phyloP scores from a whole-genome alignment of 2,888 invertebrate species.

The Lithophane leautieri region DNA sequence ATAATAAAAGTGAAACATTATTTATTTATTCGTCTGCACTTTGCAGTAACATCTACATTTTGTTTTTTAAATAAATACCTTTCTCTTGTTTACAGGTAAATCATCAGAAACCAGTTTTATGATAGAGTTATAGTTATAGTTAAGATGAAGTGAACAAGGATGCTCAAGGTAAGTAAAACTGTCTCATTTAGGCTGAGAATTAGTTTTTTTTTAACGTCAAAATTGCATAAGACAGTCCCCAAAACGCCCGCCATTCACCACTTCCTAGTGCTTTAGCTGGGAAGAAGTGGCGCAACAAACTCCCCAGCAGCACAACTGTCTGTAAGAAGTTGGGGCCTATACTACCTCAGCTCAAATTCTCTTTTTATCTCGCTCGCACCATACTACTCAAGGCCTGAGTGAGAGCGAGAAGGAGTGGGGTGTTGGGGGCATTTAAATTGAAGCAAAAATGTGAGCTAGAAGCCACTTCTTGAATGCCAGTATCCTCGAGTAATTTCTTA shows the following conservation, averaged over 20 bases:
- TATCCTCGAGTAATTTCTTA: background rate
- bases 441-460: background rate
- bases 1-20: constrained; percentile 11
- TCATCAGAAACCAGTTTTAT: constrained; percentile 5
- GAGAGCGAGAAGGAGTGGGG: too few relatives aligned
- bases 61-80: background rate
- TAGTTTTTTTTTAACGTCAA: background rate
- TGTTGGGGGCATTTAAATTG: background rate
- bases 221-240: background rate
- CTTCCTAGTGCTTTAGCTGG: background rate
- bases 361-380: too few relatives aligned
- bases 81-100: constrained; percentile 46
- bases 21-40: background rate
- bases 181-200: background rate
- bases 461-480: background rate
- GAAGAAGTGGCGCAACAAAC: background rate
- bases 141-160: background rate
- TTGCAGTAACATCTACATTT: background rate
- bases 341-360: too few relatives aligned
- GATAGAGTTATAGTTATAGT: background rate
- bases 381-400: too few relatives aligned
- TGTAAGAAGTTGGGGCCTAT: too few relatives aligned
- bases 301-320: background rate
- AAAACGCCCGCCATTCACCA: background rate
- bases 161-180: constrained; percentile 12